These are phyloP conservation scores for Paraescarpia echinospica DNA, from an alignment of 1,140 invertebrate genomes.

Conservation along the genomic window DNA sequence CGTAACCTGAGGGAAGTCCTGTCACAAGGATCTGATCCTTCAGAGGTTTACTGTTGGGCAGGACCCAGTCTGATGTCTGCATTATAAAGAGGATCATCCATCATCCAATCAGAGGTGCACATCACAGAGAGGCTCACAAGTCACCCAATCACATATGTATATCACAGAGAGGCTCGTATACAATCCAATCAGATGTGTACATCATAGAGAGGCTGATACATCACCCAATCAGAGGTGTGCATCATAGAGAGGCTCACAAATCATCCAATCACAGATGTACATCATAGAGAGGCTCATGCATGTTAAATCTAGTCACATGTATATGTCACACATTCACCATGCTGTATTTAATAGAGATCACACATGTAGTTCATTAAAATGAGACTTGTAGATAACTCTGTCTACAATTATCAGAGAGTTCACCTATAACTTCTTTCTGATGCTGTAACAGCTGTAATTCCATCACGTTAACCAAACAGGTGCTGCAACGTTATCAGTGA, in stretches of 20 bases:
- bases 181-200: not conserved
- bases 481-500: not conserved
- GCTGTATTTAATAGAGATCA: not conserved
- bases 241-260: not conserved
- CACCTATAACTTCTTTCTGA: not conserved
- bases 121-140: not conserved
- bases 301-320: not conserved
- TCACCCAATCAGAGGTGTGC: not conserved
- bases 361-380: no score
- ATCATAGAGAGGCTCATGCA: not conserved
- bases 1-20: constrained; percentile 45
- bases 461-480: not conserved
- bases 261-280: not conserved
- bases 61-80: constrained; percentile 42
- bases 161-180: not conserved
- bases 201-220: not conserved
- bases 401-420: no score
- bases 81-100: not conserved
- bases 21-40: constrained; percentile 50
- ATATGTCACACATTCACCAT: not conserved
- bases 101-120: not conserved
- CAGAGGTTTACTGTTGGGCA: constrained; percentile 45
- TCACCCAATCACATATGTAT: not conserved
- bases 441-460: not conserved
- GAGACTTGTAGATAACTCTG: no score